Base-by-base conservation (phyloP, 2,888 invertebrate species). In the Pogonocherus hispidulus region DNA sequence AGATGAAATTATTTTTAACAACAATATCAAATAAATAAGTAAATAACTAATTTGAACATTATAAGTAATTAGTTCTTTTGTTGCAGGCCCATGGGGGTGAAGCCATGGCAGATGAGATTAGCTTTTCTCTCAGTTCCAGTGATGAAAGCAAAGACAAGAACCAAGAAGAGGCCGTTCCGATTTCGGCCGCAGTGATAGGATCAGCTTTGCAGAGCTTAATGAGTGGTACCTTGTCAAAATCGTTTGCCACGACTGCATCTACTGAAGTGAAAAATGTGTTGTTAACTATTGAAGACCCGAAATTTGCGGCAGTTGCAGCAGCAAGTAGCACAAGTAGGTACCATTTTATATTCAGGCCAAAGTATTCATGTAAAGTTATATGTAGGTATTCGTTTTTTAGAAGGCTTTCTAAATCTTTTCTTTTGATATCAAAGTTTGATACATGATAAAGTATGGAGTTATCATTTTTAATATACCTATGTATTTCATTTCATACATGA, bases 221-320 rank as follows among this genome's bases (percentile, higher is more conserved):
- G 76, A 74, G 59, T 20, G 66, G 78, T 23, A 74, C 79, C 16
- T 46, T 79, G 18, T 71, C 75, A n/a, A 78, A 72, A 59, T 65
- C 77, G 0, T 67, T 67, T 23, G 56, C 66, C n/a, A 27, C 68
- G 11, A 35, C 72, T 3, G 75, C 76, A 3, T 78, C 79, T 47
- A 76, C 71, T 22, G 79, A 81, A 27, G 76, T 81, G 4, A 87
- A 87, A 71, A 88, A 86, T 64, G 87, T 92, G 1, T 87, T 91
- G 0, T 86, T 92, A 3, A 91, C 91, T 0, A 88, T 92, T 37
- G 92, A 92, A 78, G 92, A 92, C 81, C 90, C 91, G 1, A 92
- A 93, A 78, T 94, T 94, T 76, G 94, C 93, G 0, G 88, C 89
- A 66, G 88, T 93, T 80, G 92, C 92, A 1, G 91, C 91, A 2